Evolutionary conservation across 2,113 vertebrate genomes (phyloP).

Genomic region (Ailuropoda melanoleuca): DNA sequence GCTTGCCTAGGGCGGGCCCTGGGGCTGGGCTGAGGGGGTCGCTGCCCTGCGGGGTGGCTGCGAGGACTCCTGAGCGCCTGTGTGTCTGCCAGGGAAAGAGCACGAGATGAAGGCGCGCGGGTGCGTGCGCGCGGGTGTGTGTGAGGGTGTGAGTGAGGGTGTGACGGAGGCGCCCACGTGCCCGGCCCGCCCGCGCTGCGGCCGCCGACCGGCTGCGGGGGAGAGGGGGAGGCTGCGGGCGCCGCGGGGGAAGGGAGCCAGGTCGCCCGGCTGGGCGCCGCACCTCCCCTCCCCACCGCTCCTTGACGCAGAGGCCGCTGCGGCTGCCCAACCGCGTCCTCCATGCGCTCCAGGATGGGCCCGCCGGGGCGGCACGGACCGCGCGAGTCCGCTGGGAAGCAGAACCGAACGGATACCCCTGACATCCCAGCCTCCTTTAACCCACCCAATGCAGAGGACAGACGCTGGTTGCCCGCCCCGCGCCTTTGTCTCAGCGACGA

Average conservation of each 20-base stretch:
- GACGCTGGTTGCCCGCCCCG: neutral
- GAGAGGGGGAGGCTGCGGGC: slow-evolving; percentile 11
- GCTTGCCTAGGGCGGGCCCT: neutral
- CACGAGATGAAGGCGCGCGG: slow-evolving; percentile 17
- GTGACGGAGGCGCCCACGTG: slow-evolving; percentile 73
- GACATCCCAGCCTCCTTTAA: neutral
- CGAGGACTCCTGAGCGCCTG: neutral
- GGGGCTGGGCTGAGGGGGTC: neutral
- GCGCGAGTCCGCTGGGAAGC: neutral
- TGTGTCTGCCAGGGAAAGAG: neutral
- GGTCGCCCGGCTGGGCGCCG: slow-evolving; percentile 51
- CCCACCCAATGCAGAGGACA: neutral
- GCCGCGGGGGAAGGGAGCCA: slow-evolving; percentile 28
- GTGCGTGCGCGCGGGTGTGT: neutral
- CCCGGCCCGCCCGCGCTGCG: slow-evolving; percentile 65
- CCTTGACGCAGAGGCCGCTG: slow-evolving; percentile 79
- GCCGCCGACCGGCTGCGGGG: slow-evolving; percentile 71
- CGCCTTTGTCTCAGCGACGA: neutral
- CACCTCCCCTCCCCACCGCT: slow-evolving; percentile 60
- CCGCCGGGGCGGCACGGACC: accelerated
- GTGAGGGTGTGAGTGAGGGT: slow-evolving; percentile 19
- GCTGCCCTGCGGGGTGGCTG: neutral
- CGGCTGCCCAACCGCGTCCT: slow-evolving; percentile 28
- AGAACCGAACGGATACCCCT: neutral
- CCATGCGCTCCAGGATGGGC: neutral